These are phyloP conservation scores for Zaprionus taronus DNA, from an alignment of 1,140 invertebrate genomes.

Conservation along the genomic window DNA sequence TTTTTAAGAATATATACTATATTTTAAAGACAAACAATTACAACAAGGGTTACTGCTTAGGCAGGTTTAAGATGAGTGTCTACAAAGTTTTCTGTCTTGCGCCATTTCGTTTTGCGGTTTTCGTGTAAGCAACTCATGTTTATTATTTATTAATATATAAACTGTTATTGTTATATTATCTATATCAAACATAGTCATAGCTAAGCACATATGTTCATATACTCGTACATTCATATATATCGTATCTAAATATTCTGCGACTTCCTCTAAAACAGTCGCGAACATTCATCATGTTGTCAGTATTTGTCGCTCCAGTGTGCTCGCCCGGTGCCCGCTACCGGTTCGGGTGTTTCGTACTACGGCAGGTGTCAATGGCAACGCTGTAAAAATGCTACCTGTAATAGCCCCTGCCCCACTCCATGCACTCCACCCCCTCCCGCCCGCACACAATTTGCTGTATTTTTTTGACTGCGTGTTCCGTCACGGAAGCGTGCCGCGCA, in stretches of 20 bases:
- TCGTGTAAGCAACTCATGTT: too few relatives aligned
- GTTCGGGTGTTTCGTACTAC: slow-evolving; percentile 16
- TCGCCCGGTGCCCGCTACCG: background rate
- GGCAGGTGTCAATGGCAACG: slow-evolving; percentile 51
- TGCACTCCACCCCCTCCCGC: background rate
- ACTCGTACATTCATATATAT: background rate
- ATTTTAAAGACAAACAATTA: too few relatives aligned
- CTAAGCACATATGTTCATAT: too few relatives aligned
- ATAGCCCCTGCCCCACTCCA: background rate
- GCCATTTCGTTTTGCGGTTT: too few relatives aligned
- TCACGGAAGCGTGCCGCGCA: slow-evolving; percentile 78
- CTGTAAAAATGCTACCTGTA: slow-evolving; percentile 40
- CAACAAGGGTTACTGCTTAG: too few relatives aligned
- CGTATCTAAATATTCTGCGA: background rate
- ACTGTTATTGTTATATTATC: too few relatives aligned
- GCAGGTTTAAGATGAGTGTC: too few relatives aligned
- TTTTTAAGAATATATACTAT: too few relatives aligned
- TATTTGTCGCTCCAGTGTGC: slow-evolving; percentile 5
- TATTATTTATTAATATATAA: too few relatives aligned
- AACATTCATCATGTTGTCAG: slow-evolving; percentile 6
- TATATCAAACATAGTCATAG: too few relatives aligned
- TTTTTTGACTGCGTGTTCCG: slow-evolving; percentile 62
- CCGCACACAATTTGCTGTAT: background rate
- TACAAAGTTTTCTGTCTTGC: too few relatives aligned
- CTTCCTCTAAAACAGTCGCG: background rate